Base-by-base conservation (phyloP, 2,113 vertebrate genomes). In the Parotia lawesii region DNA sequence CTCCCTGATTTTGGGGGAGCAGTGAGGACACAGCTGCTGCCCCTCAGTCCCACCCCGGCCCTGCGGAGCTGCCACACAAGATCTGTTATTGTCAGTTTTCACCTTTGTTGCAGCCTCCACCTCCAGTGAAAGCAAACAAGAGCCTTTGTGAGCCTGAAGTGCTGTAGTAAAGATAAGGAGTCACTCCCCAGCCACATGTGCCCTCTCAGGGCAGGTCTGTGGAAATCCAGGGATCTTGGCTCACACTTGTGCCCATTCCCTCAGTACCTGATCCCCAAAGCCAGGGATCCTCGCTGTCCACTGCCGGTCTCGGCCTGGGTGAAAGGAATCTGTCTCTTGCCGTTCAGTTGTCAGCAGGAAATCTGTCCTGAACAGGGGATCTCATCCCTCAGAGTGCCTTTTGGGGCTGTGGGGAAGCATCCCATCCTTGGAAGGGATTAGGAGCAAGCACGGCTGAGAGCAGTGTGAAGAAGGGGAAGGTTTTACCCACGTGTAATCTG, bases 151-250 rank as follows among this genome's bases (percentile, higher is more conserved):
- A 31, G 58, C 2, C 1, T 16, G 9, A 61, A 54, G 31, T 9
- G 50, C 53, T 58, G 66, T 6, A 2, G 37, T 47, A 8, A 47
- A 72, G 54, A 27, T 29, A n/a, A 76, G 69, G 47, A 28, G 28
- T 48, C 13, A 0, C 8, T 65, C 10, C 51, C 27, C 19, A 45
- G 85, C 56, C 69, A 28, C 0, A 4, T 2, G n/a, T 24, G 18
- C 37, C 54, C 50, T 70, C 37, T 27, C 4, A 1, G 58, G 21
- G n/a, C 73, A 31, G 8, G 0, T 37, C 8, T 33, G 44, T 58
- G 28, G 57, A 20, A 57, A 54, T 5, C 67, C 42, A 2, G 10
- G 22, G 29, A 0, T 62, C 28, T 37, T 38, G 66, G 66, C 69
- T 72, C 64, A 9, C 37, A 8, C 16, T 20, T 19, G 40, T 33